Percentiles rank a stretch among this genome's conserved stretches.
phyloP scores from a whole-genome alignment of 2,113 vertebrate species.

The Petroica traversi region DNA sequence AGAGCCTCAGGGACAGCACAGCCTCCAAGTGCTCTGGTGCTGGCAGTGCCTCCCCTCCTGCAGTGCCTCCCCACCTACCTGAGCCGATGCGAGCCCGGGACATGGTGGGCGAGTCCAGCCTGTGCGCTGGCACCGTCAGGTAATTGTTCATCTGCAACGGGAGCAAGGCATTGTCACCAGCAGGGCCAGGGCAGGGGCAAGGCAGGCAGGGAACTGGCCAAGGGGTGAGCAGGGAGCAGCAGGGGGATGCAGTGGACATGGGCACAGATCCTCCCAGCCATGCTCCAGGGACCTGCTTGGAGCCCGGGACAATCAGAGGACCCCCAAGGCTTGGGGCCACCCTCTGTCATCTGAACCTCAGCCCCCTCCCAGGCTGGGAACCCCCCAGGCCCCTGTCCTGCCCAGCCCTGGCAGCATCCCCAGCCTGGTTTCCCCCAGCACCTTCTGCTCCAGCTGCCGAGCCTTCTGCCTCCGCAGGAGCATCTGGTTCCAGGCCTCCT shows the following conservation, averaged over 20 bases:
- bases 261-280: background rate
- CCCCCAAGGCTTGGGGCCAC: background rate
- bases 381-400: fast-evolving
- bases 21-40: fast-evolving
- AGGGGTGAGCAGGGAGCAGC: background rate
- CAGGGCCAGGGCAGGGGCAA: background rate
- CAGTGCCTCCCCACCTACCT: conserved; percentile 72
- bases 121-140: conserved; percentile 87
- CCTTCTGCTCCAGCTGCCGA: conserved; percentile 88
- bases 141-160: conserved; percentile 84
- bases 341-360: background rate
- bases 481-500: conserved; percentile 89
- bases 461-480: conserved; percentile 86
- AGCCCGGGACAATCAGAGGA: background rate
- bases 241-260: fast-evolving
- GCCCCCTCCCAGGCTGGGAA: background rate
- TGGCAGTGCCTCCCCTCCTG: fast-evolving
- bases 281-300: background rate
- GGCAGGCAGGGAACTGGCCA: background rate
- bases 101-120: conserved; percentile 88
- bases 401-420: background rate
- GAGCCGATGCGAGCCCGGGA: conserved; percentile 88
- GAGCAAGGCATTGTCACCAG: fast-evolving
- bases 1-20: background rate
- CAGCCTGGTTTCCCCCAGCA: background rate